phyloP scores from a whole-genome alignment of 2,113 vertebrate species.

The Pituophis catenifer region DNA sequence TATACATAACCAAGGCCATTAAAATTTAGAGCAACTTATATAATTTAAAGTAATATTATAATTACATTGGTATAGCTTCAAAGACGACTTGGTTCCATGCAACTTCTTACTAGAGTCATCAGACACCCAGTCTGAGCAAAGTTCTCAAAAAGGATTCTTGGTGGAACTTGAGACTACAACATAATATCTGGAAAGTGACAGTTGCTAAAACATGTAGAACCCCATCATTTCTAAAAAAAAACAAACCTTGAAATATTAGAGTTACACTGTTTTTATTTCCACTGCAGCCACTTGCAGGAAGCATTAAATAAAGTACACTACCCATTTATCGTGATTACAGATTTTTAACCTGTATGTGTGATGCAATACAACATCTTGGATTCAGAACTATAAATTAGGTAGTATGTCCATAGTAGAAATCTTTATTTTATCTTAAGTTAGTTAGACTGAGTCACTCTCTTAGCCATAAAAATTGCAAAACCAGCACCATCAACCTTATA shows the following conservation, averaged over 20 bases:
- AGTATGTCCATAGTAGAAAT: background rate
- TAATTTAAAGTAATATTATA: background rate
- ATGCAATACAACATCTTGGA: background rate
- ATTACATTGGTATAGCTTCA: background rate
- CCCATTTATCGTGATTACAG: constrained; percentile 14
- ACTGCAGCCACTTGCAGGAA: background rate
- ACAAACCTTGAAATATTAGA: background rate
- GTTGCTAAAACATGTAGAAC: background rate
- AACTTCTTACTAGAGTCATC: background rate
- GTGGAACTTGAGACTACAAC: background rate
- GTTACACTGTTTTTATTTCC: background rate
- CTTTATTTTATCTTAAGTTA: background rate
- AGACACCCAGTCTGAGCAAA: background rate
- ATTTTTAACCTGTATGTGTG: constrained; percentile 3
- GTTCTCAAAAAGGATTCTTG: background rate
- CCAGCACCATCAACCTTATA: background rate
- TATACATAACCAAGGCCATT: background rate
- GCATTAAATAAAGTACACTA: background rate
- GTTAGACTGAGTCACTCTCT: background rate
- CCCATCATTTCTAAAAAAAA: background rate
- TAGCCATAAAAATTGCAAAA: background rate
- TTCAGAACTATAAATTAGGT: background rate
- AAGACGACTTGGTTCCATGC: background rate
- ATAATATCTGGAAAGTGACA: background rate
- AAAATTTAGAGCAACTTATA: background rate